Evolutionary conservation across 1,140 invertebrate species (phyloP), one percentile per base, ranked within the genome.

Genomic region (Papilio glaucus): DNA sequence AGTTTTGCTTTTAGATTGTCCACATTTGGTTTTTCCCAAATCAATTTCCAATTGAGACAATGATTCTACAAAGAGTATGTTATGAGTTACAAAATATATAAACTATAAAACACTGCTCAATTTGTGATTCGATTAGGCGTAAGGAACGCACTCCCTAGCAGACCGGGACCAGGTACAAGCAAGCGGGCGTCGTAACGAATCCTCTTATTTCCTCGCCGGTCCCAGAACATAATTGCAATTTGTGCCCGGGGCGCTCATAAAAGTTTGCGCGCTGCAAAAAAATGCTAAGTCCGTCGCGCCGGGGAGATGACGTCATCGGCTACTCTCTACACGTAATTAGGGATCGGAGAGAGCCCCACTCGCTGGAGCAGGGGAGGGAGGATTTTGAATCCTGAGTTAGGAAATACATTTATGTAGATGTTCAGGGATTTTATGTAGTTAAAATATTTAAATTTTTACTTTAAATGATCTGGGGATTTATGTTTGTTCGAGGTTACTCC

Each of bases 171-270:
- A 57, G 49, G 49, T 57, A 57, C n/a, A n/a, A 21, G 45, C 6
- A 33, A 8, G 1, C 15, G 15, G 45, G 4, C 49, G 5, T 57
- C 49, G 49, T 21, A 62, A 29, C 15, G 18, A 37, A 37, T 62
- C 29, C 37, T 38, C 29, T 65, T 65, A 65, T 65, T 39, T 65
- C 37, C 33, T 65, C 18, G 15, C 37, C 37, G 15, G 37, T 24
- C 61, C 33, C 62, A n/a, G 62, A 37, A 39, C 62, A n/a, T 65
- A 65, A 65, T 65, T 38, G 62, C 62, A 65, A 65, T 65, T 65
- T 39, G 49, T 57, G 49, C 18, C 37, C n/a, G 15, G n/a, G 62
- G 62, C 62, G 33, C 18, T 65, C 62, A 37, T 61, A 41, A 57
- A 57, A 41, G 37, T 65, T 21, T 63, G 62, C 62, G 15, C 29